These are phyloP conservation scores for Pseudanteris insignis DNA, from an alignment of 2,888 invertebrate species.

Conservation along the genomic window DNA sequence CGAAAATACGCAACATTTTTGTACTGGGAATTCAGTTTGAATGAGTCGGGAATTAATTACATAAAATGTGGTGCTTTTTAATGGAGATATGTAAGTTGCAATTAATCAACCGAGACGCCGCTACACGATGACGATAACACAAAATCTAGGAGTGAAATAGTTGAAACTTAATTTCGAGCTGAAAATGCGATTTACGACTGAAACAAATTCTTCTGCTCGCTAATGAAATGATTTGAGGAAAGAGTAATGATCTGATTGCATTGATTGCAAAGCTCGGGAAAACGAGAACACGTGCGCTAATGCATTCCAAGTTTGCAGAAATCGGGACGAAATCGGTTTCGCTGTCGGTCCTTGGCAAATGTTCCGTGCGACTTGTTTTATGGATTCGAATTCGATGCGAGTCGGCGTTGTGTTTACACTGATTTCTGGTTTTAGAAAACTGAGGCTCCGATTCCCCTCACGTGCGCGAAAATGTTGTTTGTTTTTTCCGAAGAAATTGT, in stretches of 20 bases:
- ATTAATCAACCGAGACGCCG: too few relatives aligned
- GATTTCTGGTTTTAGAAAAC: constrained; percentile 46
- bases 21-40: too few relatives aligned
- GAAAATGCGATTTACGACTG: too few relatives aligned
- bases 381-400: constrained; percentile 34
- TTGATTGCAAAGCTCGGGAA: constrained; percentile 16
- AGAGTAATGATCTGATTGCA: constrained; percentile 13
- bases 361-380: constrained; percentile 4
- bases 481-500: constrained; percentile 54
- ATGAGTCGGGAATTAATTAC: too few relatives aligned
- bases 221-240: too few relatives aligned
- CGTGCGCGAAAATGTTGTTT: constrained; percentile 51
- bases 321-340: constrained; percentile 22
- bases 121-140: too few relatives aligned
- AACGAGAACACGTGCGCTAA: constrained; percentile 29
- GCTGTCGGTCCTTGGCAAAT: constrained; percentile 18
- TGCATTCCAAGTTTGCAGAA: constrained; percentile 23
- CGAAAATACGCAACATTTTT: too few relatives aligned
- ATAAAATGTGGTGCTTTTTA: too few relatives aligned
- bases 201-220: too few relatives aligned
- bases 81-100: too few relatives aligned
- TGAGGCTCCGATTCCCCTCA: constrained; percentile 51
- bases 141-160: too few relatives aligned
- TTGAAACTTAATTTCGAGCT: too few relatives aligned
- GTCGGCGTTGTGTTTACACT: constrained; percentile 33